Evolutionary conservation across 2,113 vertebrate species (phyloP), one percentile per base, ranked within the genome.

Genomic region (Chlamydotis undulata): DNA sequence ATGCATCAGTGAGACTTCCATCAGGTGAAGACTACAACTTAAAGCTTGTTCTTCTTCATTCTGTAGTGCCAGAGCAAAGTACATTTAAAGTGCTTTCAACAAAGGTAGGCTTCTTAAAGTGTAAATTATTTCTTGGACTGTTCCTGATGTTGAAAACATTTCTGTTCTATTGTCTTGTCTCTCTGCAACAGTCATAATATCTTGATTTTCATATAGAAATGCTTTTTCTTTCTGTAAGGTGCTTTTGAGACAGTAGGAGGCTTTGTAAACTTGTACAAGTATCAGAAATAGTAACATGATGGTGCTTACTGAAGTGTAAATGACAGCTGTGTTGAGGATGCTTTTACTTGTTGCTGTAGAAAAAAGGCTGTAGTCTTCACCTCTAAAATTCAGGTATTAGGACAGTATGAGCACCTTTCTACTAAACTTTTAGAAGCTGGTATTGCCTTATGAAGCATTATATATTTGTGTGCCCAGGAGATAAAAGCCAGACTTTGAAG

Each of bases 71-170:
- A 45, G 98, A 99, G 84, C 98, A 99, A 96, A 99, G 99, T 98
- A 98, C 79, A 24, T 99, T 99, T 98, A 99, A 98, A 99, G 97
- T 99, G 94, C 98, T 99, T 97, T 98, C 98, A 91, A 99, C 99
- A 89, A 99, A 99, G 99, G 99, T 99, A 96, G 97, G 83, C 52
- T 83, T 89, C 50, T 91, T 78, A 91, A 94, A 96, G 10, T 70
- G 31, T 74, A 71, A 61, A 64, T 96, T 31, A 56, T 41, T 90
- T 79, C 68, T 82, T 83, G 67, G 53, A 41, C 64, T 33, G 14
- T 67, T 78, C 55, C 35, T 79, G 16, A 14, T 19, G 52, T 69
- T 89, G 53, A 69, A 76, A 80, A 74, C 2, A 0, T 78, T 93
- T 78, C 69, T 92, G 14, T 76, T 96, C 49, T 89, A 22, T 80